phyloP scores from a whole-genome alignment of 2,797 vertebrate genomes.

The Hydrophis major region DNA sequence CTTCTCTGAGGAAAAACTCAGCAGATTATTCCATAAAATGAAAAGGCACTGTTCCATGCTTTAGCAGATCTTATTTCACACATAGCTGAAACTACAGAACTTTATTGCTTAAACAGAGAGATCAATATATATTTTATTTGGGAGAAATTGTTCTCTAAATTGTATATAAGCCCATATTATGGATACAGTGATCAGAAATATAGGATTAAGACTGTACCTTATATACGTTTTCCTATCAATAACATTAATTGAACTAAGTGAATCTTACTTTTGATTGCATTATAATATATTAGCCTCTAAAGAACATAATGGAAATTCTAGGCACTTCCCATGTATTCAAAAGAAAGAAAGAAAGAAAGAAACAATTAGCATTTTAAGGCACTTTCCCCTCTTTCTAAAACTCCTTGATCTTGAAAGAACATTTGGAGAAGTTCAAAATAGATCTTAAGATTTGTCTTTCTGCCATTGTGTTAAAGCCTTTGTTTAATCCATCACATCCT shows the following conservation, averaged over 20 bases:
- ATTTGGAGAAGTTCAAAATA: slow-evolving; percentile 45
- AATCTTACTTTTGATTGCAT: not conserved
- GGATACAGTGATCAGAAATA: not conserved
- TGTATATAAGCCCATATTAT: not conserved
- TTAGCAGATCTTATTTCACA: not conserved
- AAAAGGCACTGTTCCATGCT: not conserved
- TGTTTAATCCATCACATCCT: slow-evolving; percentile 10
- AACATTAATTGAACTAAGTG: not conserved
- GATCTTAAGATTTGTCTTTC: slow-evolving; percentile 21
- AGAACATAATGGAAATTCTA: slow-evolving; percentile 12
- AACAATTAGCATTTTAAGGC: slow-evolving; percentile 53
- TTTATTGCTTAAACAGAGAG: not conserved
- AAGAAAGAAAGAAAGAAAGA: not conserved
- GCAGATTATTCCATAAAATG: not conserved
- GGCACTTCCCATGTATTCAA: slow-evolving; percentile 33
- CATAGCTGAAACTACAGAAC: not conserved
- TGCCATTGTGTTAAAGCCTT: slow-evolving; percentile 22
- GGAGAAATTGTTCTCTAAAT: not conserved
- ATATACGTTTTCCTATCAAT: not conserved
- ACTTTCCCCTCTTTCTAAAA: slow-evolving; percentile 32
- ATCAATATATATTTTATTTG: not conserved
- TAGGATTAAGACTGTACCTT: not conserved
- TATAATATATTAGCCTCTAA: not conserved
- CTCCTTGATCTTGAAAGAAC: slow-evolving; percentile 52
- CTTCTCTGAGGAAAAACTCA: not conserved